Base-by-base conservation (phyloP, 92 coral and sea anemone species). In the Isaurus tuberculatus region DNA sequence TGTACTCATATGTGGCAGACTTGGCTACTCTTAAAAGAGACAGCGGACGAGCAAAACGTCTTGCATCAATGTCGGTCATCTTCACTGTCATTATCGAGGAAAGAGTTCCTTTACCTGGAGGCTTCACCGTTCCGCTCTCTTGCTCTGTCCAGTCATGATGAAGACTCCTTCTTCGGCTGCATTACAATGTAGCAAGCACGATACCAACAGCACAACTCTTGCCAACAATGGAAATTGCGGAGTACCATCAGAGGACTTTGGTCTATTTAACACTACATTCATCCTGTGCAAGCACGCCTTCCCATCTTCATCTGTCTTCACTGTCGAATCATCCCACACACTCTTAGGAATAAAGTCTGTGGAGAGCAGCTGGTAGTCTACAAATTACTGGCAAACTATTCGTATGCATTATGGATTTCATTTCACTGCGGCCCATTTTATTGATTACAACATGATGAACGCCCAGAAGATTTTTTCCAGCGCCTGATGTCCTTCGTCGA, bases 211-310 rank as follows among this genome's bases (percentile, higher is more conserved):
- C 46, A 73, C 84, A 66, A 79, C 73, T 60, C 65, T 66, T 57
- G 55, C 84, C 48, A 63, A 32, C 84, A 79, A 63, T 29, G 29
- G 57, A 79, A 79, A 79, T 61, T 33, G 84, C 28, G 73, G 84
- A 61, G 84, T 60, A 61, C 84, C 73, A 60, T 79, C 72, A 79
- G 73, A 66, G 58, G 84, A 63, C 53, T 79, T 79, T 66, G 73
- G 42, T 79, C 58, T 53, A 48, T 63, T 60, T 30, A 79, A 79
- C 27, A 63, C 71, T 43, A 63, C 58, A 79, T 79, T 73, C 84
- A 79, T 79, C 49, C 84, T 43, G 71, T 61, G 71, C 65, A 64
- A 61, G 84, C 73, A 79, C 32, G 84, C 37, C 48, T 19, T 79
- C 46, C 73, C 73, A 63, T 61, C 36, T 79, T 71, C n/a, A n/a